Evolutionary conservation across 2,797 vertebrate genomes (phyloP).

Genomic region (Anableps anableps): DNA sequence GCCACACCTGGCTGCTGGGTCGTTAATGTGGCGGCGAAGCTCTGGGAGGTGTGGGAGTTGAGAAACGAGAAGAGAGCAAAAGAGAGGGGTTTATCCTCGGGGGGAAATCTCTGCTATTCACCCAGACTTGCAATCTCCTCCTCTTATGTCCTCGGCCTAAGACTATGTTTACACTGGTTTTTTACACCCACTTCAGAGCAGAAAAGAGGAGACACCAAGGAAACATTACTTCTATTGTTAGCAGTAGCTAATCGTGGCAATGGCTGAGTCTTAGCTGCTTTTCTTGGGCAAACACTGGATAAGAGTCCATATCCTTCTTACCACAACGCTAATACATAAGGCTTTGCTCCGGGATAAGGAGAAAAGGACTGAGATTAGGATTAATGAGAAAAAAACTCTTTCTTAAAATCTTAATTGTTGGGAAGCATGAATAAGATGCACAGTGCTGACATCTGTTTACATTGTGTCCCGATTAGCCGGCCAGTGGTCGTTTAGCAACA

Average conservation of each 20-base stretch:
- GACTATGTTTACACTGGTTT: slow-evolving; percentile 72
- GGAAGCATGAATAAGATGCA: slow-evolving; percentile 70
- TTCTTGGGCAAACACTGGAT: slow-evolving; percentile 82
- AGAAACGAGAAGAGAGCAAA: slow-evolving; percentile 52
- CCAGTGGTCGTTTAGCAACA: slow-evolving; percentile 74
- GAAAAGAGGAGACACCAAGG: slow-evolving; percentile 69
- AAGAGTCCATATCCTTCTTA: slow-evolving; percentile 84
- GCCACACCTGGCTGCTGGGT: slow-evolving; percentile 74
- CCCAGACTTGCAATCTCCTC: slow-evolving; percentile 63
- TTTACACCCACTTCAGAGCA: slow-evolving; percentile 75
- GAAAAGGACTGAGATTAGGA: slow-evolving; percentile 76
- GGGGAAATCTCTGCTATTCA: slow-evolving; percentile 75
- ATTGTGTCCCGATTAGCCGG: slow-evolving; percentile 79
- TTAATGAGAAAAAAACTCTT: slow-evolving; percentile 78
- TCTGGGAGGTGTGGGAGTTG: slow-evolving; percentile 65
- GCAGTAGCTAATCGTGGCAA: slow-evolving; percentile 76
- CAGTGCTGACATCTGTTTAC: slow-evolving; percentile 72
- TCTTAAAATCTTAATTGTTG: slow-evolving; percentile 79
- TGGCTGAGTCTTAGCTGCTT: slow-evolving; percentile 81
- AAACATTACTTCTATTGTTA: slow-evolving; percentile 77
- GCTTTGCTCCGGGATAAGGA: slow-evolving; percentile 78
- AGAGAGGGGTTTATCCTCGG: slow-evolving; percentile 52
- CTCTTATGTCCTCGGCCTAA: slow-evolving; percentile 55
- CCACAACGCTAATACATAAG: slow-evolving; percentile 76
- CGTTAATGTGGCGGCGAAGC: slow-evolving; percentile 50